Evolutionary conservation across 1,140 invertebrate genomes (phyloP), one percentile per base, ranked within the genome.

Genomic region (Trichonephila clavata): DNA sequence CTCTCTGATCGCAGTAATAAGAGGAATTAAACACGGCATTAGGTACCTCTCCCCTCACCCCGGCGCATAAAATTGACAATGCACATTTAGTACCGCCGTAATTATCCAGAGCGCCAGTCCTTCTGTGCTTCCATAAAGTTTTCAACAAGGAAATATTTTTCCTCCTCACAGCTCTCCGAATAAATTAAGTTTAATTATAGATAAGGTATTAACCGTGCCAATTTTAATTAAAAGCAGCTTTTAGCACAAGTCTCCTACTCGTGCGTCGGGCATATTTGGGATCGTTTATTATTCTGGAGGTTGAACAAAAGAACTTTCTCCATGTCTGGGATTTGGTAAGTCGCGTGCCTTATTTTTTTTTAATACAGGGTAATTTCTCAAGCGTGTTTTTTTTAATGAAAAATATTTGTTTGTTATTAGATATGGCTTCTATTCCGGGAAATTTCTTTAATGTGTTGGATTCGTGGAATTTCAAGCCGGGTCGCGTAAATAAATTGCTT

Each of bases 191-290:
- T 90, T 81, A 81, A 90, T 81, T 90, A 90, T 90, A 90, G 68
- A 89, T 61, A 90, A 90, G 77, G 89, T 90, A 90, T 80, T 80
- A 81, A 90, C 20, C 68, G 89, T 90, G 89, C 89, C 89, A 80
- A 90, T 90, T 90, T 90, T 90, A 90, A 90, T 90, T 90, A 90
- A 90, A 90, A 90, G 89, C 65, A 87, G 89, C 89, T 90, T 81
- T 71, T 71, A 89, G 87, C 65, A 77, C 50, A 65, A 89, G 39
- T 18, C 24, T 63, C 13, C 27, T n/a, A n/a, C 86, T 4, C 24
- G n/a, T 32, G 6, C 68, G 68, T 77, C 13, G 50, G 39, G 71
- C 63, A 71, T 90, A 90, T 39, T 61, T 89, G 71, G 14, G 63
- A 59, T 89, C 16, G 89, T 61, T 90, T 24, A 81, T 90, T 90